phyloP scores from a whole-genome alignment of 2,113 vertebrate species.

The Microcebus griseorufus region DNA sequence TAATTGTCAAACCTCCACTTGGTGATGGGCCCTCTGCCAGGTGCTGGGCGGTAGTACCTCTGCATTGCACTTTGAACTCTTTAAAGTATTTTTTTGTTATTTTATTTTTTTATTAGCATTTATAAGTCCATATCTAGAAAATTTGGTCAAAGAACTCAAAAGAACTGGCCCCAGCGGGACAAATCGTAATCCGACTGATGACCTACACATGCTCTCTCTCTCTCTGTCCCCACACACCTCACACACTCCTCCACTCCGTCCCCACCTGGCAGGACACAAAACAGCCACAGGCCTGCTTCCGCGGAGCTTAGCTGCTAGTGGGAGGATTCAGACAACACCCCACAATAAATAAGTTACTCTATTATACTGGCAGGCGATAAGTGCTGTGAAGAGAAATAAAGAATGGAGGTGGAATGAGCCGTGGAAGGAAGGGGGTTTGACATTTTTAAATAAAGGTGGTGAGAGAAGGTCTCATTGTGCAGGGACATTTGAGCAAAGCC shows the following conservation, averaged over 20 bases:
- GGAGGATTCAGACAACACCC: neutral
- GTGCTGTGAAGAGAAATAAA: neutral
- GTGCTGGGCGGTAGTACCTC: neutral
- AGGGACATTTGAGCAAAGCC: neutral
- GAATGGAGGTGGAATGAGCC: neutral
- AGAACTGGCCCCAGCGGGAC: neutral
- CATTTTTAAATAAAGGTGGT: neutral
- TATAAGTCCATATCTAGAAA: neutral
- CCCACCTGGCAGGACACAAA: neutral
- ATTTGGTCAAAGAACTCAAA: neutral
- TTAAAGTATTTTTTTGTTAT: neutral
- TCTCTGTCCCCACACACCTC: neutral
- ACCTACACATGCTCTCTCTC: neutral
- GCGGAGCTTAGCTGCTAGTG: neutral
- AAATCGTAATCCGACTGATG: neutral
- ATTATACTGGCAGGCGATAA: neutral
- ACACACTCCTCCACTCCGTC: neutral
- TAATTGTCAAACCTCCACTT: neutral
- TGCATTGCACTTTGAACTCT: neutral
- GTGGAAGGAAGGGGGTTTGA: neutral
- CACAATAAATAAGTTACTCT: neutral
- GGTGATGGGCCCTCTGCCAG: neutral
- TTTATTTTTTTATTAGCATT: conserved; percentile 14
- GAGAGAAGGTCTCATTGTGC: neutral
- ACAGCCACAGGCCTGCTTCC: neutral